A percentile compares a stretch with the other conserved stretches of the same genome.
Evolutionary conservation across 2,888 invertebrate genomes (phyloP).

Genomic region (Panorpa germanica): DNA sequence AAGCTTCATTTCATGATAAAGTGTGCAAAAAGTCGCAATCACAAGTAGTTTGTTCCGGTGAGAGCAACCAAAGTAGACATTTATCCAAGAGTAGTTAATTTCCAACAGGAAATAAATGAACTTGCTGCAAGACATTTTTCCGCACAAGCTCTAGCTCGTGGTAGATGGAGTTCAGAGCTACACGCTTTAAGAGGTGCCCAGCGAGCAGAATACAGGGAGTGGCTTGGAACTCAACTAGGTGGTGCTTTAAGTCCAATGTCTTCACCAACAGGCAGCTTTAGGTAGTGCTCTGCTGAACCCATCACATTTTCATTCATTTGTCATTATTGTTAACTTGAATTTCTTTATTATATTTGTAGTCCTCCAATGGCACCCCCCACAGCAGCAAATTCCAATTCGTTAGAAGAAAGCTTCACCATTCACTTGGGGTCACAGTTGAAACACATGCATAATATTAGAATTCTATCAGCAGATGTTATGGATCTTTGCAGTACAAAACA

Average conservation of each 20-base stretch:
- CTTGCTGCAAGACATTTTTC: slow-evolving; percentile 67
- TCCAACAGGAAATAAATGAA: slow-evolving; percentile 48
- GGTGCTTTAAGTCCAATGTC: slow-evolving; percentile 19
- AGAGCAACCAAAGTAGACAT: slow-evolving; percentile 2
- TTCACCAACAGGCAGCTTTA: slow-evolving; percentile 20
- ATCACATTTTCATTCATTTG: slow-evolving; percentile 5
- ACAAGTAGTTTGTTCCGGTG: slow-evolving; percentile 14
- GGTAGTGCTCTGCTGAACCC: slow-evolving; percentile 1
- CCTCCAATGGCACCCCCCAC: slow-evolving; percentile 26
- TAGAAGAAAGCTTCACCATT: slow-evolving; percentile 95
- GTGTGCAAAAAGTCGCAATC: too few species aligned
- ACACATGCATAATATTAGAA: slow-evolving; percentile 93
- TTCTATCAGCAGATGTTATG: slow-evolving; percentile 68
- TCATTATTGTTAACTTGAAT: slow-evolving; percentile 6
- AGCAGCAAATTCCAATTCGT: slow-evolving; percentile 19
- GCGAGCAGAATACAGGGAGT: slow-evolving; percentile 68
- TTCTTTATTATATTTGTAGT: slow-evolving; percentile 18
- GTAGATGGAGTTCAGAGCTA: slow-evolving; percentile 70
- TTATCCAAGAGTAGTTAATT: neutral
- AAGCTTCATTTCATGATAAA: too few species aligned
- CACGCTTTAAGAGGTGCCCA: slow-evolving; percentile 73
- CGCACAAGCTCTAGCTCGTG: slow-evolving; percentile 65
- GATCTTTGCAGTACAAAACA: slow-evolving; percentile 50
- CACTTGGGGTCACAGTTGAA: slow-evolving; percentile 96
- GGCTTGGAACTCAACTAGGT: slow-evolving; percentile 43